phyloP scores from a whole-genome alignment of 2,113 vertebrate genomes.

The Chaetodon trifascialis region DNA sequence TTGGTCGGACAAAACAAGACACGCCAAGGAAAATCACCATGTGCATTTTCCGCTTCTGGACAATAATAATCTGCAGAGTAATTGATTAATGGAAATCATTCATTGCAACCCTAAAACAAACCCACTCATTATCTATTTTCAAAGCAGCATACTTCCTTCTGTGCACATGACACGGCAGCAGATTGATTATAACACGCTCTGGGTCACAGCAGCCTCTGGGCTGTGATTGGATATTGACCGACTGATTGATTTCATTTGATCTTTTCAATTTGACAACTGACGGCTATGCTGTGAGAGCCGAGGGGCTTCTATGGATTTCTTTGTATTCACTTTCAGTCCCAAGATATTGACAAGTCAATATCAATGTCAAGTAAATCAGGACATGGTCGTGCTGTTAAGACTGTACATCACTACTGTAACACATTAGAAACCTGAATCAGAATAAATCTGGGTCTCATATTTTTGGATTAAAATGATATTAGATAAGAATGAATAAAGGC shows the following conservation, averaged over 20 bases:
- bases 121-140: not conserved
- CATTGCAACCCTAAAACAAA: not conserved
- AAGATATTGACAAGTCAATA: not conserved
- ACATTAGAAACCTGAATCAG: not conserved
- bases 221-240: slow-evolving; percentile 29
- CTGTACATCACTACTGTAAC: not conserved
- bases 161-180: not conserved
- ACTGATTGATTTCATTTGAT: not conserved
- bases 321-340: fast-evolving
- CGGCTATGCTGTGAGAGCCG: not conserved
- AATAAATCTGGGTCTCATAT: not conserved
- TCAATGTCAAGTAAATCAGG: not conserved
- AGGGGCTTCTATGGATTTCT: not conserved
- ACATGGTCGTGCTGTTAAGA: not conserved
- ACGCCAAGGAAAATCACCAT: not conserved
- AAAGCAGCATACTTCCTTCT: not conserved
- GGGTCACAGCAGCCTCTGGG: not conserved
- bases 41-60: not conserved
- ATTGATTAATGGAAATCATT: not conserved
- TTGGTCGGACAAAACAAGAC: not conserved
- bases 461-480: not conserved
- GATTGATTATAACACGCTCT: not conserved
- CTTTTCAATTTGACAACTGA: not conserved
- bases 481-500: not conserved
- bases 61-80: not conserved